Conservation (phyloP, 2,797 vertebrate species). For the Malurus splendens region DNA sequence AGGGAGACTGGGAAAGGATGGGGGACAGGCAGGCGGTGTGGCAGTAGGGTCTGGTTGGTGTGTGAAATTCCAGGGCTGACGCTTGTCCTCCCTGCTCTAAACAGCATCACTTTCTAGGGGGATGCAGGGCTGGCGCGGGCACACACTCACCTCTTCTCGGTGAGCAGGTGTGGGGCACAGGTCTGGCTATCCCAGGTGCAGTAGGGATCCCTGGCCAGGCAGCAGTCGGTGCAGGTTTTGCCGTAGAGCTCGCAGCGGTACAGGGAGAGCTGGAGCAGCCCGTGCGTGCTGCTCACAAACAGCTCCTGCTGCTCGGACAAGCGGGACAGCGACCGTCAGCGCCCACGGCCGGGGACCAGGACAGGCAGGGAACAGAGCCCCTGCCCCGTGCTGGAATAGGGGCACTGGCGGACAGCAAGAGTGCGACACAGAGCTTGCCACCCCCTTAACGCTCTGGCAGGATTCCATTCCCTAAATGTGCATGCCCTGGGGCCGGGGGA, state of each 20-base stretch:
- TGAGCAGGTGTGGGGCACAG: slow-evolving; percentile 66
- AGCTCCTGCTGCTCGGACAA: slow-evolving; percentile 49
- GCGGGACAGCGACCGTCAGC: not conserved
- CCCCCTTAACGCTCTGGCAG: not conserved
- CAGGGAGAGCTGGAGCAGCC: slow-evolving; percentile 80
- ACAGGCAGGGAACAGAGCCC: not conserved
- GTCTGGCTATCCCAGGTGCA: slow-evolving; percentile 85
- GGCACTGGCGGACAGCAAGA: not conserved
- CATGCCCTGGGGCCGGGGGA: not conserved
- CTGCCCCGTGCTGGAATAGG: rapidly evolving
- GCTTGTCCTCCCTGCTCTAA: not conserved
- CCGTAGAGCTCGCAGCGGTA: slow-evolving; percentile 86
- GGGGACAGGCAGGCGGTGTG: not conserved
- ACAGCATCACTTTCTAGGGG: not conserved
- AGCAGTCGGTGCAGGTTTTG: slow-evolving; percentile 83
- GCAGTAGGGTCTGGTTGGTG: not conserved
- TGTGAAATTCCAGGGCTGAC: not conserved
- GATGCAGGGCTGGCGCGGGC: rapidly evolving
- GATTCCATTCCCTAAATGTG: not conserved
- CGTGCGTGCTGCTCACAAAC: slow-evolving; percentile 59
- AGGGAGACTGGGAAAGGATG: not conserved
- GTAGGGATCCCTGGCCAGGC: slow-evolving; percentile 85
- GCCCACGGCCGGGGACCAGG: not conserved
- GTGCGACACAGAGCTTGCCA: not conserved
- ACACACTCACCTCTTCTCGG: slow-evolving; percentile 38